Evolutionary conservation across 1,140 invertebrate genomes (phyloP).

Genomic region (Ceratina calcarata): DNA sequence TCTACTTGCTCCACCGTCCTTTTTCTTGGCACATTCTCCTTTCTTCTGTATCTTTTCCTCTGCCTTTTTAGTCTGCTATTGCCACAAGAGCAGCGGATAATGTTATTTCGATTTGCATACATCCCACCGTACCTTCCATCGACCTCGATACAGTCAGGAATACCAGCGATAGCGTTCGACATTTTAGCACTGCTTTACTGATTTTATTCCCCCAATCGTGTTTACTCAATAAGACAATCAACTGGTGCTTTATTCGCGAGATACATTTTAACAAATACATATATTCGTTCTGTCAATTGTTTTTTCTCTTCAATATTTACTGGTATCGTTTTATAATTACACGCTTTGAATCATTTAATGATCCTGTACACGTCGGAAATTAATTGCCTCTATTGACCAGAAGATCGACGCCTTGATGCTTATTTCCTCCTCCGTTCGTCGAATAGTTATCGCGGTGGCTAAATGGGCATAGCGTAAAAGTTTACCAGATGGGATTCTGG

Average conservation of each 20-base stretch:
- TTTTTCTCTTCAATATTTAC: neutral
- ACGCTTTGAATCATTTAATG: neutral
- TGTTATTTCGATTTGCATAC: constrained; percentile 74
- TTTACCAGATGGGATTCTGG: constrained; percentile 77
- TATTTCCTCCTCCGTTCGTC: neutral
- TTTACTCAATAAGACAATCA: constrained; percentile 39
- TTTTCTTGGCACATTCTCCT: constrained; percentile 18
- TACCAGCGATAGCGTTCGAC: constrained; percentile 40
- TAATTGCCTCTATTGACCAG: neutral
- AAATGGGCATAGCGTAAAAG: constrained; percentile 62
- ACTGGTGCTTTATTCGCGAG: neutral
- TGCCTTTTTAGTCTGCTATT: constrained; percentile 18
- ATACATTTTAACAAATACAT: neutral
- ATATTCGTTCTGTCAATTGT: neutral
- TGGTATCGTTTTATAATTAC: neutral
- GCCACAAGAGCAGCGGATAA: constrained; percentile 70
- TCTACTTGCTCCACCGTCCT: constrained; percentile 4
- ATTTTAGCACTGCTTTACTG: constrained; percentile 49
- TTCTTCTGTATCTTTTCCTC: constrained; percentile 1
- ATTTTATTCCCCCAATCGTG: constrained; percentile 47
- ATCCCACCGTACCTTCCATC: constrained; percentile 45
- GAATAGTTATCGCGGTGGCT: constrained; percentile 46
- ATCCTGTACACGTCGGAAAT: no score
- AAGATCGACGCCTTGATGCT: neutral
- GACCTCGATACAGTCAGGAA: constrained; percentile 27